Base-by-base conservation (phyloP, 2,113 vertebrate genomes). In the Colinus virginianus region DNA sequence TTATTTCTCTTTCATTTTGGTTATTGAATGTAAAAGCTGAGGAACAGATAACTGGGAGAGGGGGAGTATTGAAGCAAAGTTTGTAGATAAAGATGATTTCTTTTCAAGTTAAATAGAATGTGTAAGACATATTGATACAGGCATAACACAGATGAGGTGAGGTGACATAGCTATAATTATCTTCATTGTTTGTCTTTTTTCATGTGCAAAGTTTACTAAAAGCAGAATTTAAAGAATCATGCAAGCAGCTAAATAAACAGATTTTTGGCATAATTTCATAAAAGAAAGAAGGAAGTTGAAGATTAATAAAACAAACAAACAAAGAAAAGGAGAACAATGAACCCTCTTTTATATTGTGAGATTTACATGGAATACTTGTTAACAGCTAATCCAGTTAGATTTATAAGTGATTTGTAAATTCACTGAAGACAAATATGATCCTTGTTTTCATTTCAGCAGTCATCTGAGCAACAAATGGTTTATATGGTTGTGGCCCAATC, bases 191-290 rank as follows among this genome's bases (percentile, higher is more conserved):
- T 59, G 18, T 40, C 72, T 86, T 94, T 93, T 88, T 92, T 45
- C 58, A 84, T 93, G 83, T 49, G 70, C 61, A 75, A 62, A 79
- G 13, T 87, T 85, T 88, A 43, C 81, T 84, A 81, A 64, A 18
- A 91, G 34, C 62, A 22, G 63, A 93, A 93, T 87, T 61, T 82
- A 34, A 93, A 85, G 36, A 76, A 71, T 68, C 36, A 4, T 86
- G 64, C 56, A 69, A 66, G 15, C 68, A 95, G 78, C 45, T 80
- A 92, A 97, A 74, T 63, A 92, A 95, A 96, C 68, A 91, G 23
- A 82, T 55, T 83, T 87, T 85, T 94, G 87, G 82, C 68, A 59
- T 22, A 0, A 8, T 82, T 74, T 90, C 32, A n/a, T 62, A 1
- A 38, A 51, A 62, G 38, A 64, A 82, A 25, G n/a, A 49, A 63